phyloP scores from a whole-genome alignment of 1,140 invertebrate species.

The Centruroides sculpturatus region DNA sequence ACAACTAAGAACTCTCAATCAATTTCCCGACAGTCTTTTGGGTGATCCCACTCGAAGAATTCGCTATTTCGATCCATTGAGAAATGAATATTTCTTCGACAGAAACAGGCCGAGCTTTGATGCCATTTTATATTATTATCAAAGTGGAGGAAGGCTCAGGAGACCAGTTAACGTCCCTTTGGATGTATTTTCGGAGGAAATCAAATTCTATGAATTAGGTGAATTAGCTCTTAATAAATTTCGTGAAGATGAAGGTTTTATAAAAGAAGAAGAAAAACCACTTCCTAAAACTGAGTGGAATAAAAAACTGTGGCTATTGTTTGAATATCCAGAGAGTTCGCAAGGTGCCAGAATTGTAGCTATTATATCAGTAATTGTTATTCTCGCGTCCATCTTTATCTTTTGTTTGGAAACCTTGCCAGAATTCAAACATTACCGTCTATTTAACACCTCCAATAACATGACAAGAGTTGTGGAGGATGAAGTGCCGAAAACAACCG shows the following conservation, averaged over 20 bases:
- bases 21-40: slow-evolving; percentile 95
- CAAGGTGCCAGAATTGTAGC: slow-evolving; percentile 95
- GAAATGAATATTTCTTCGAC: slow-evolving; percentile 99
- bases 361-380: slow-evolving; percentile 98
- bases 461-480: slow-evolving; percentile 88
- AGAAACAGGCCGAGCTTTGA: slow-evolving; percentile 94
- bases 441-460: slow-evolving; percentile 88
- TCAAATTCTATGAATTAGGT: slow-evolving; percentile 97
- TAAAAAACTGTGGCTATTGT: slow-evolving; percentile 85
- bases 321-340: slow-evolving; percentile 99
- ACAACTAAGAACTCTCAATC: slow-evolving; percentile 89
- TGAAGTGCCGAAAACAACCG: slow-evolving; percentile 88
- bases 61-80: slow-evolving; percentile 85
- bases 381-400: slow-evolving; percentile 96
- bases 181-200: slow-evolving; percentile 95
- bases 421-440: slow-evolving; percentile 97
- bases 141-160: slow-evolving; percentile 88
- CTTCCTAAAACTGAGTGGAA: slow-evolving; percentile 90
- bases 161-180: slow-evolving; percentile 95
- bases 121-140: slow-evolving; percentile 99
- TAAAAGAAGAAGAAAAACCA: slow-evolving; percentile 75
- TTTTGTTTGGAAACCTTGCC: slow-evolving; percentile 99
- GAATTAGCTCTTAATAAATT: slow-evolving; percentile 95
- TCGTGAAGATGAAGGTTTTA: slow-evolving; percentile 39
- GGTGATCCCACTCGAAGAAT: slow-evolving; percentile 87